phyloP scores from a whole-genome alignment of 2,113 vertebrate genomes.

The Pan paniscus region DNA sequence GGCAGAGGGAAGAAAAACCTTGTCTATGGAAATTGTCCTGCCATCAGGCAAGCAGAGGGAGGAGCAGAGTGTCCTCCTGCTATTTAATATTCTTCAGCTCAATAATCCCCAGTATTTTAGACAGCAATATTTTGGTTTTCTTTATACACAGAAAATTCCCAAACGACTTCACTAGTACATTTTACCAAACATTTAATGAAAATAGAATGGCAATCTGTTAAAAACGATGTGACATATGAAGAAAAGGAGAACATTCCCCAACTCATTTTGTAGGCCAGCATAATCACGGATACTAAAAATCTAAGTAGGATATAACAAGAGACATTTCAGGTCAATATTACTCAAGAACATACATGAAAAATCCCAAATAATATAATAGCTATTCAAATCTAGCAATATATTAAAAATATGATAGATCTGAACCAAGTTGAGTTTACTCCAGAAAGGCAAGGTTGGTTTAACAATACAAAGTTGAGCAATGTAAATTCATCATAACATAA shows the following conservation, averaged over 20 bases:
- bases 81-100: neutral
- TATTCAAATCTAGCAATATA: neutral
- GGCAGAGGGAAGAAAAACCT: neutral
- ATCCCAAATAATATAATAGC: neutral
- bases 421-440: neutral
- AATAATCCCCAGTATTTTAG: neutral
- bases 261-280: neutral
- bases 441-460: conserved; percentile 4
- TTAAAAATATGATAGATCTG: neutral
- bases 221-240: neutral
- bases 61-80: neutral
- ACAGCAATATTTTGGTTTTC: neutral
- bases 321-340: neutral
- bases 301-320: neutral
- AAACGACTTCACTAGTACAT: conserved; percentile 14
- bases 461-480: neutral
- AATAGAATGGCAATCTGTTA: neutral
- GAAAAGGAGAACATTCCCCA: neutral
- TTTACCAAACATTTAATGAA: neutral
- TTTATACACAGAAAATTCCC: neutral
- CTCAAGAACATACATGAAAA: neutral
- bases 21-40: neutral
- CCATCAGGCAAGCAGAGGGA: neutral
- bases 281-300: neutral
- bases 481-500: neutral